Base-by-base conservation (phyloP, 92 coral and sea anemone species). In the Montipora capitata region DNA sequence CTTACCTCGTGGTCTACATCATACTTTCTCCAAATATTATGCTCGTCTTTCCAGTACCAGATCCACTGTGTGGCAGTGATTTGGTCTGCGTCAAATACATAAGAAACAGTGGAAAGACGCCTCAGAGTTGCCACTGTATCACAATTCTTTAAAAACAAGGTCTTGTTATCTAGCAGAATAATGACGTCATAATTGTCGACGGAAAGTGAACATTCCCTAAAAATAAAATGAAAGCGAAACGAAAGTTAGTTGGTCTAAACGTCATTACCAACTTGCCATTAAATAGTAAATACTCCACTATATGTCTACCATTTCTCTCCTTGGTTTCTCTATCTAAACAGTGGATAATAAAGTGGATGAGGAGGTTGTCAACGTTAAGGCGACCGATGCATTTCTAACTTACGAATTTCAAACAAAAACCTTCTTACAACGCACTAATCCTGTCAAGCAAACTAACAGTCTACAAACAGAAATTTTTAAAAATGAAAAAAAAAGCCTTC, bases 41-140 rank as follows among this genome's bases (percentile, higher is more conserved):
- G n/a, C 38, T 76, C 76, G 49, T 76, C 66, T 39, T 76, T 16
- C 89, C 89, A 85, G 82, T 85, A 76, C 89, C 89, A 85, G 9
- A 70, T 76, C 89, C 89, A 85, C 45, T 12, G 15, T 7, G 83
- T 65, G 11, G 89, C 89, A 73, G 74, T 4, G 45, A 74, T 13
- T 43, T 65, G 51, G 11, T 40, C 56, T 12, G 76, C 74, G 49
- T 84, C 67, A 41, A 10, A 16, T 7, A 17, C 64, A 63, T 49
- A 20, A 18, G 89, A 76, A 10, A 62, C 75, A 15, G 89, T 48
- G 66, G 83, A 85, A 14, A 85, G 79, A 13, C 89, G 81, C 38
- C 83, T 64, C 9, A 85, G 9, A 3, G 18, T 3, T 12, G 54
- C 51, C 0, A 76, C 6, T 4, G 2, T 65, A 0, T 73, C 87